Conservation (phyloP, 2,888 invertebrate genomes). For the Chaitophorus viminalis region DNA sequence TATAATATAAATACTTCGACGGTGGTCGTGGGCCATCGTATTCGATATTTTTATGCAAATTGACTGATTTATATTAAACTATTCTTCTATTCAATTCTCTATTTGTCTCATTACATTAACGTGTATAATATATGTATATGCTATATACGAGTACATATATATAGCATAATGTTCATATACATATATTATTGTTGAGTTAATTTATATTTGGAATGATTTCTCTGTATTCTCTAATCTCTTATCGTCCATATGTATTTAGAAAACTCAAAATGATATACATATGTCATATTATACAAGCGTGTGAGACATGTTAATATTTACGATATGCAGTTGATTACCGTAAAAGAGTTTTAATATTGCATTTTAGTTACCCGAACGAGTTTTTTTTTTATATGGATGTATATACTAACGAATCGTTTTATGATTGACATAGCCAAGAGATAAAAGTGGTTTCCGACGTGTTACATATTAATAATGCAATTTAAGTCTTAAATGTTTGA, state of each 20-base stretch:
- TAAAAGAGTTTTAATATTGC: conserved; percentile 11
- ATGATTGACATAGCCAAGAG: conserved; percentile 6
- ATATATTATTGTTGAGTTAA: background rate
- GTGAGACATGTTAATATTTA: conserved; percentile 22
- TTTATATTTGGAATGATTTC: background rate
- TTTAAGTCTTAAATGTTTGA: background rate
- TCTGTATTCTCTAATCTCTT: background rate
- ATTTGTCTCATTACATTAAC: background rate
- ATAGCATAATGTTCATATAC: too few species aligned
- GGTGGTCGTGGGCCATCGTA: conserved; percentile 5
- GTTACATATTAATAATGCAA: background rate
- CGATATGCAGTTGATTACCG: background rate
- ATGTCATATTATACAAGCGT: background rate
- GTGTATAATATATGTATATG: background rate
- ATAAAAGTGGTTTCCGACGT: conserved; percentile 14
- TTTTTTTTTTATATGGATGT: conserved; percentile 4
- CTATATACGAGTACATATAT: too few species aligned
- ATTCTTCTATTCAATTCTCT: background rate
- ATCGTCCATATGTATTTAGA: background rate
- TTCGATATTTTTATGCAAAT: conserved; percentile 30
- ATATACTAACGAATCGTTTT: background rate
- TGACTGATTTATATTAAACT: conserved; percentile 27
- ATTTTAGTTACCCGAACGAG: conserved; percentile 15
- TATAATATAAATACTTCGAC: background rate
- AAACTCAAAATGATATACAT: background rate